Evolutionary conservation across 1,140 invertebrate species (phyloP), one percentile per base, ranked within the genome.

Genomic region (Eupristina koningsbergeri): DNA sequence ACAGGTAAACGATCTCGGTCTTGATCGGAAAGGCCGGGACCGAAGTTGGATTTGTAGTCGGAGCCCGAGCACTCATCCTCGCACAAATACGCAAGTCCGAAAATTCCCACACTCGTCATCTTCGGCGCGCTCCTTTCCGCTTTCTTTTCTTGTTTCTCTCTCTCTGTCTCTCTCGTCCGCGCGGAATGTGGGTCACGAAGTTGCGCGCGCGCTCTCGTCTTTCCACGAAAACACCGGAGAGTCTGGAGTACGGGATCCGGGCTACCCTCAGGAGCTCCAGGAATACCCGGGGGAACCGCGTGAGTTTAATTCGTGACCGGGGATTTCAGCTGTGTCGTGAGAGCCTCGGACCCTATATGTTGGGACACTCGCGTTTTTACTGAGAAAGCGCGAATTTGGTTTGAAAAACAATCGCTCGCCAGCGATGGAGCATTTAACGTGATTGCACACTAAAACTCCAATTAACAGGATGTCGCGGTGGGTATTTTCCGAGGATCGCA

Each of bases 101-200:
- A 64, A 64, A 26, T 78, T 63, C 76, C 53, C 76, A 78, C 76
- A 77, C 31, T 77, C 75, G 53, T 61, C 78, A 61, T 71, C 29
- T 29, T 47, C 41, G 3, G 2, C 22, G 69, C 39, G 69, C n/a
- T 64, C 61, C 69, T 81, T 81, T 81, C 50, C 69, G 69, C 80
- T 81, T 74, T 81, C 80, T 81, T 74, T 78, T 45, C 64, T 53
- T 29, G 53, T 78, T 7, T 50, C 76, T 74, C 80, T 81, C 73
- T 78, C n/a, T 64, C 75, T 29, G 29, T 47, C 17, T 34, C 17
- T 31, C 67, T 45, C 5, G 64, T 9, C n/a, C 39, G 50, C 79
- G 47, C 53, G 69, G 69, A 75, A 81, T 81, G 80, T 81, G 73
- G 80, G 80, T 81, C 80, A 81, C 71, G 80, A 81, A 81, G 73